A percentile compares a stretch with the other conserved stretches of the same genome.
These are phyloP conservation scores for Zosterops pallidus DNA, from an alignment of 2,113 vertebrate genomes.

Conservation along the genomic window DNA sequence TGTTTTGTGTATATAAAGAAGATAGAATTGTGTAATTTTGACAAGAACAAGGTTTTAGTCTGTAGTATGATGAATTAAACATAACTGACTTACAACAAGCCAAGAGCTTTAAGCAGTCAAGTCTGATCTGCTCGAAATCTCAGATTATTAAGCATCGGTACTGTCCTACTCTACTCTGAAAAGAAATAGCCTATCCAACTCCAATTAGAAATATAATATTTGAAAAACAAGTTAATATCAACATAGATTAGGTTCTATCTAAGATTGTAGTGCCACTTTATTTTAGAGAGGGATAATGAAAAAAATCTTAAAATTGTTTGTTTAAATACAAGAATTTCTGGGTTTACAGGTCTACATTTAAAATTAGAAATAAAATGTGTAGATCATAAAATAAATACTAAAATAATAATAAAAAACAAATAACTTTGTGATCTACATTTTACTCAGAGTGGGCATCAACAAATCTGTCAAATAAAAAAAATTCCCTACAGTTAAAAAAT, in stretches of 20 bases:
- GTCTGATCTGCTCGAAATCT: slow-evolving; percentile 47
- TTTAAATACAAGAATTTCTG: slow-evolving; percentile 28
- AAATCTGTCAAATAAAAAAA: neutral
- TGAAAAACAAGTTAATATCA: slow-evolving; percentile 25
- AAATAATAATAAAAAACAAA: neutral
- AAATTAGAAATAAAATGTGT: neutral
- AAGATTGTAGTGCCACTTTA: neutral
- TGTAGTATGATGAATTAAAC: slow-evolving; percentile 73
- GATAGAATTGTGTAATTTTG: slow-evolving; percentile 74
- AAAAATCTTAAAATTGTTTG: neutral
- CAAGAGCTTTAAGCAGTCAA: slow-evolving; percentile 58
- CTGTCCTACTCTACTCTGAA: slow-evolving; percentile 1
- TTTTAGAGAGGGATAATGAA: neutral
- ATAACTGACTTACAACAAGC: slow-evolving; percentile 66
- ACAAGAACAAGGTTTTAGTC: slow-evolving; percentile 69
- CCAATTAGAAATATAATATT: neutral
- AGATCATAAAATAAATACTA: neutral
- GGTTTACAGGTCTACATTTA: neutral
- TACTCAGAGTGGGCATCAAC: neutral
- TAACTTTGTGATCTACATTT: neutral
- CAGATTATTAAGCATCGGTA: slow-evolving; percentile 41
- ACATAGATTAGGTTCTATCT: neutral
- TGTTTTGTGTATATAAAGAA: slow-evolving; percentile 73
- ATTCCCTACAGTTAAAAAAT: neutral
- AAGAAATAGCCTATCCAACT: slow-evolving; percentile 16